Evolutionary conservation across 2,113 vertebrate genomes (phyloP).

Genomic region (Hippocampus comes): DNA sequence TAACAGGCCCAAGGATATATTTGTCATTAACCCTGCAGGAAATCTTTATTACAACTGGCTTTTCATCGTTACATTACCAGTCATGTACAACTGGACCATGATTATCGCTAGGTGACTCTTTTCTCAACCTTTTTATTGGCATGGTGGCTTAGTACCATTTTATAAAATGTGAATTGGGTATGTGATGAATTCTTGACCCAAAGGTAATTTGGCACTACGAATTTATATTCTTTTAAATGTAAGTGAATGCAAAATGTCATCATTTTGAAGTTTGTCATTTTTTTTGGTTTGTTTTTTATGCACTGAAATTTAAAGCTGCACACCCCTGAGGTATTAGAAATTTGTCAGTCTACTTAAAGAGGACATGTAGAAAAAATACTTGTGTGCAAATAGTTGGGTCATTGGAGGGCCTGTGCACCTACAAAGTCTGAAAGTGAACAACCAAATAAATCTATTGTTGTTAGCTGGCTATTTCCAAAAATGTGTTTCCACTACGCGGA

Average conservation of each 20-base stretch:
- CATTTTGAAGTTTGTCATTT: background rate
- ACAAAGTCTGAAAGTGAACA: background rate
- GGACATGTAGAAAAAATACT: background rate
- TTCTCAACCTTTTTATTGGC: background rate
- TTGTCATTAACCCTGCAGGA: slow-evolving; percentile 87
- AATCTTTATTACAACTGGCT: slow-evolving; percentile 93
- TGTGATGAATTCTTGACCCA: background rate
- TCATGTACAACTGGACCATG: slow-evolving; percentile 99
- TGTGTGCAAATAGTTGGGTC: background rate
- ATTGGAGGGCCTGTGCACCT: too few relatives aligned
- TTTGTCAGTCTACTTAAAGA: background rate
- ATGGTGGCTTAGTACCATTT: background rate
- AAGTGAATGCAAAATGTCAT: background rate
- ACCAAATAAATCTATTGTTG: background rate
- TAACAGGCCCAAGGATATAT: slow-evolving; percentile 75
- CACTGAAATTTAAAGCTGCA: too few relatives aligned
- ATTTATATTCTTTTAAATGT: background rate
- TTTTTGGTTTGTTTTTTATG: background rate
- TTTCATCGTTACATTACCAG: slow-evolving; percentile 87
- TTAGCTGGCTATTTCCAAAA: background rate
- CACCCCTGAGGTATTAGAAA: background rate
- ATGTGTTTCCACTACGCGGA: background rate
- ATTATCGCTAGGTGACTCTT: slow-evolving; percentile 86
- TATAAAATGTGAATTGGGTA: background rate
- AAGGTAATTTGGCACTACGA: background rate